These are phyloP conservation scores for Phyllotreta cruciferae DNA, from an alignment of 2,888 invertebrate genomes.

Conservation along the genomic window DNA sequence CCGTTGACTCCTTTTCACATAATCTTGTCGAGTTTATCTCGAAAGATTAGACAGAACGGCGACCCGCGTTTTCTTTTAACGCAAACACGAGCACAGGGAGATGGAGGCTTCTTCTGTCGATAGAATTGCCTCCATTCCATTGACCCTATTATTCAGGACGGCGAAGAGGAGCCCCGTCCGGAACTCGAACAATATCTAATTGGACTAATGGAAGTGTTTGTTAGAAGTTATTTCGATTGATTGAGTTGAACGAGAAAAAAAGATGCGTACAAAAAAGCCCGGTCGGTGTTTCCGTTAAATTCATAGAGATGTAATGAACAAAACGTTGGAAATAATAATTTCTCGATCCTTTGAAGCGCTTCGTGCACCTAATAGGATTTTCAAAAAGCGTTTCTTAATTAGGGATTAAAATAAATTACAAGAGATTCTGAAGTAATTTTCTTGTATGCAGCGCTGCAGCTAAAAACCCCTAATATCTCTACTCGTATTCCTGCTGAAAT, in stretches of 20 bases:
- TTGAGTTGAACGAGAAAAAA: background rate
- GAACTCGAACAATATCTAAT: slow-evolving; percentile 9
- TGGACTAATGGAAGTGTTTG: slow-evolving; percentile 8
- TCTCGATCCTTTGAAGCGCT: slow-evolving; percentile 20
- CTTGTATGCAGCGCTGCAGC: slow-evolving; percentile 26
- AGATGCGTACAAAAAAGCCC: background rate
- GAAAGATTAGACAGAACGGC: slow-evolving; percentile 37
- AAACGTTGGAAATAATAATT: slow-evolving; percentile 16
- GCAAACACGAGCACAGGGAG: slow-evolving; percentile 24
- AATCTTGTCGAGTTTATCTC: slow-evolving; percentile 39
- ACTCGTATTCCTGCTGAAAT: slow-evolving; percentile 16
- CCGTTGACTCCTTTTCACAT: slow-evolving; percentile 38
- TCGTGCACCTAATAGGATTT: slow-evolving; percentile 35
- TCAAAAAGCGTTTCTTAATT: slow-evolving; percentile 39
- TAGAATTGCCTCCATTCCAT: slow-evolving; percentile 14
- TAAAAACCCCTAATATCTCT: slow-evolving; percentile 19
- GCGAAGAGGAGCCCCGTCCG: background rate
- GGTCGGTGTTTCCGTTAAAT: too few species aligned
- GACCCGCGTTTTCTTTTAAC: slow-evolving; percentile 33
- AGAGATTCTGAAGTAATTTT: slow-evolving; percentile 25
- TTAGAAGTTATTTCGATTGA: slow-evolving; percentile 14
- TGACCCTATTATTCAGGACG: slow-evolving; percentile 17
- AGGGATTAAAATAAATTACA: slow-evolving; percentile 32
- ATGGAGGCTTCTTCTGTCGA: slow-evolving; percentile 8
- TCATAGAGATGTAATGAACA: too few species aligned